phyloP scores from a whole-genome alignment of 2,797 vertebrate genomes.

The Poecilia gillii region DNA sequence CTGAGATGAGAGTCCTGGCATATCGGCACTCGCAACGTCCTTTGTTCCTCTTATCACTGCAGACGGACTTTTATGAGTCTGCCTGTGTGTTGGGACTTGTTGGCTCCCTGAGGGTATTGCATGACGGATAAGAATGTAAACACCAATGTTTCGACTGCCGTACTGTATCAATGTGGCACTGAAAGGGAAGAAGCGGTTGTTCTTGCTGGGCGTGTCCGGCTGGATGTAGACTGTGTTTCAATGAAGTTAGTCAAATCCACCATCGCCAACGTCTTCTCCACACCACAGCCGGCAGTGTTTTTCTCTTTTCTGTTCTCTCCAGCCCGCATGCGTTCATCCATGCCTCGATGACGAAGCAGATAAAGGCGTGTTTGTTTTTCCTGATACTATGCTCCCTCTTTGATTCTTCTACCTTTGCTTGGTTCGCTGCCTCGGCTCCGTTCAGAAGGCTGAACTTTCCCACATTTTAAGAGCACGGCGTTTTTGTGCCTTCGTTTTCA shows the following conservation, averaged over 20 bases:
- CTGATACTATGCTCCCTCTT: conserved; percentile 30
- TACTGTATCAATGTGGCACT: neutral
- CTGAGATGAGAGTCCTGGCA: neutral
- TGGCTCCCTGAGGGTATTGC: conserved; percentile 8
- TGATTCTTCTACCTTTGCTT: conserved; percentile 21
- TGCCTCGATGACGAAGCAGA: conserved; percentile 24
- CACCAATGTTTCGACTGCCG: conserved; percentile 2
- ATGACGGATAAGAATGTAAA: conserved; percentile 25
- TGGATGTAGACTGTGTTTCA: conserved; percentile 6
- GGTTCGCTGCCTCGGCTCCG: conserved; percentile 34
- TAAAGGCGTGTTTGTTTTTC: conserved; percentile 54
- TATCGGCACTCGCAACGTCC: neutral
- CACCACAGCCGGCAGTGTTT: conserved; percentile 6
- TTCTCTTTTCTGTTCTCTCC: conserved; percentile 3
- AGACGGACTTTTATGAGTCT: conserved; percentile 1
- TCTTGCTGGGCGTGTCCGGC: neutral
- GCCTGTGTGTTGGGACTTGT: conserved; percentile 15
- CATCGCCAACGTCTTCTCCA: neutral
- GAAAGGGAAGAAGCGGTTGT: neutral
- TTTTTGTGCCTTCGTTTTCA: conserved; percentile 48
- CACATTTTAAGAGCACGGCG: conserved; percentile 57
- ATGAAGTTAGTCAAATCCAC: neutral
- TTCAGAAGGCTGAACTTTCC: conserved; percentile 61
- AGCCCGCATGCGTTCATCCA: conserved; percentile 18
- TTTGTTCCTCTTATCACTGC: conserved; percentile 24